A percentile compares a stretch with the other conserved stretches of the same genome.
These are phyloP conservation scores for Trisateles emortualis DNA, from an alignment of 2,888 invertebrate genomes.

Conservation along the genomic window DNA sequence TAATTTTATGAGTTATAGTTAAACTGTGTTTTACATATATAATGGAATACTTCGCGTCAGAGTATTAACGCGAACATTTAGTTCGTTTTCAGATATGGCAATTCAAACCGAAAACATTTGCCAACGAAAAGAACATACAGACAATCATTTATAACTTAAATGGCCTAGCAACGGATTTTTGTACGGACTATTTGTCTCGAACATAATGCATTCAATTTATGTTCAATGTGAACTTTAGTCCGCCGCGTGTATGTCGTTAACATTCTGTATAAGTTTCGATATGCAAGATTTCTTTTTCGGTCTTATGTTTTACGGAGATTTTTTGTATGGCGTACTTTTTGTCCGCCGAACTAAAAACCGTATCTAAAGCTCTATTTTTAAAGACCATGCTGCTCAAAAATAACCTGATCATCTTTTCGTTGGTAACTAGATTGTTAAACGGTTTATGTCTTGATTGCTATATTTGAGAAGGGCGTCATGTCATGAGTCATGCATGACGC, in stretches of 20 bases:
- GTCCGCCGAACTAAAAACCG: background rate
- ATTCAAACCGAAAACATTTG: background rate
- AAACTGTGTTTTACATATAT: conserved; percentile 47
- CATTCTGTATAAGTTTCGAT: background rate
- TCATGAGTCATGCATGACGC: too few species aligned
- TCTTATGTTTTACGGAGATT: too few species aligned
- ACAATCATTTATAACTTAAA: too few species aligned
- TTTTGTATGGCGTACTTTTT: background rate
- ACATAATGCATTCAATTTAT: too few species aligned
- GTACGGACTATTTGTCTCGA: too few species aligned
- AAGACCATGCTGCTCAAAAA: too few species aligned
- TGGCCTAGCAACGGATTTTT: too few species aligned
- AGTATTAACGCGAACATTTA: conserved; percentile 17
- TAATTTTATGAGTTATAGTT: conserved; percentile 63
- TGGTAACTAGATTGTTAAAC: background rate
- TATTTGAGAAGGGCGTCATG: background rate
- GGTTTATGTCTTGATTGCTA: background rate
- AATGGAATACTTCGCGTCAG: conserved; percentile 29
- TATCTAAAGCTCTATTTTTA: too few species aligned
- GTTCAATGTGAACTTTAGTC: too few species aligned
- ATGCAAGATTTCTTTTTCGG: too few species aligned
- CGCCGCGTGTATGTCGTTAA: background rate
- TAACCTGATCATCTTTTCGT: background rate
- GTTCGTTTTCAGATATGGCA: conserved; percentile 2
- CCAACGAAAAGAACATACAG: background rate